Base-by-base conservation (phyloP, 2,888 invertebrate species). In the Amblyteles armatorius region DNA sequence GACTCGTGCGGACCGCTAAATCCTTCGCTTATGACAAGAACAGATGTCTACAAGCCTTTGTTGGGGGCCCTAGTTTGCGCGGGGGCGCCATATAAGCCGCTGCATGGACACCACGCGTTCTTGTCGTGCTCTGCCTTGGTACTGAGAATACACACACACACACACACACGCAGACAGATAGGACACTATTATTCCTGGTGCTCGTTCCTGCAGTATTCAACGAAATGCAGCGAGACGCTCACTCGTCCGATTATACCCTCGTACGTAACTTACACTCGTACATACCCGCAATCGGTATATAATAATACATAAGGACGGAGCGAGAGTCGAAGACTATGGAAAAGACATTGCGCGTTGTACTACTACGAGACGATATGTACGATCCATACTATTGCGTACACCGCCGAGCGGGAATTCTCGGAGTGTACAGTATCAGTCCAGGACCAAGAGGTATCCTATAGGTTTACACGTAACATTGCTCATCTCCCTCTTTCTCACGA, bases 11-110 rank as follows among this genome's bases (percentile, higher is more conserved):
- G 29, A 79, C 78, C 77, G 77, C 80, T 85, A 85, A 81, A 80
- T 83, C 85, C 72, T 91, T 89, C 91, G 89, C 88, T 91, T 92
- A 91, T 92, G 93, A 94, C 93, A 92, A 90, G 92, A 93, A 93
- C 93, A 93, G 92, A 93, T 93, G 93, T 93, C 93, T 91, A 90
- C 92, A 91, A 92, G 91, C 89, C 91, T 92, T 90, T 92, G 92
- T 93, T 92, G 90, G 90, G 80, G 83, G 76, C 91, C 88, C 91
- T 92, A 92, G 92, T 92, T 91, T 90, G 91, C 90, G 90, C 90
- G 89, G 90, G 92, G 92, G 91, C 91, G 91, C 92, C 92, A 91
- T 92, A 92, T 91, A 92, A 92, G 92, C 88, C 87, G 81, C 79
- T 81, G 85, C 69, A 67, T 71, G 74, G 69, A 72, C 83, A 76